phyloP scores from a whole-genome alignment of 1,140 invertebrate species.

The Lordiphosa clarofinis region DNA sequence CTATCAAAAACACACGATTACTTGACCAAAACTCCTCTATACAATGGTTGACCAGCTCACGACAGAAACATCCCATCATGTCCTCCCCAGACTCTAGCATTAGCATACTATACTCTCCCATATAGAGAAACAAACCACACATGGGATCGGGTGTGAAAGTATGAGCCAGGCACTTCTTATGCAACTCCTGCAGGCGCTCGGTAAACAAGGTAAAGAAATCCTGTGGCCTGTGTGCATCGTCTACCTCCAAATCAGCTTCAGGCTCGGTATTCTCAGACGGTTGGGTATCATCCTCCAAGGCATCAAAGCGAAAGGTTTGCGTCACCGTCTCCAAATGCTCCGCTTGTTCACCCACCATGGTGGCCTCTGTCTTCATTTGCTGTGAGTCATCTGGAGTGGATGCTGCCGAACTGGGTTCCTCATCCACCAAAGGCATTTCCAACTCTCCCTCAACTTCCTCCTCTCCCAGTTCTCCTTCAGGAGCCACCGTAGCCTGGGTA shows the following conservation, averaged over 20 bases:
- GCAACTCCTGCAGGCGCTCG: slow-evolving; percentile 35
- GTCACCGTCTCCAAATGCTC: slow-evolving; percentile 33
- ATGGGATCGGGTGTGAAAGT: slow-evolving; percentile 50
- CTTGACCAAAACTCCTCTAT: slow-evolving; percentile 34
- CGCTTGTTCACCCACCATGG: not conserved
- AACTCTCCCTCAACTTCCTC: too few species aligned
- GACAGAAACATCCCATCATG: slow-evolving; percentile 61
- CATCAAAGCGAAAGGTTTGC: slow-evolving; percentile 43
- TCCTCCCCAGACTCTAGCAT: slow-evolving; percentile 68
- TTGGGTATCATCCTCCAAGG: not conserved
- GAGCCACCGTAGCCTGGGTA: too few species aligned
- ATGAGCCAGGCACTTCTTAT: slow-evolving; percentile 10
- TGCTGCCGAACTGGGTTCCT: not conserved
- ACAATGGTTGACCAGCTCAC: slow-evolving; percentile 15
- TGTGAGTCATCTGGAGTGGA: not conserved
- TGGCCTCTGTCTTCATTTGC: not conserved
- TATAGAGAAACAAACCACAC: slow-evolving; percentile 55
- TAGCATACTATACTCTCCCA: slow-evolving; percentile 63
- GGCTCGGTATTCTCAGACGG: not conserved
- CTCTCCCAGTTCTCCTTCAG: too few species aligned
- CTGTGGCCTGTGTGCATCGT: not conserved
- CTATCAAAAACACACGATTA: slow-evolving; percentile 55
- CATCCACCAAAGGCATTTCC: not conserved
- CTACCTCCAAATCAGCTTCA: not conserved
- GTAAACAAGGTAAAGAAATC: slow-evolving; percentile 36